Evolutionary conservation across 1,140 invertebrate genomes (phyloP), one percentile per base, ranked within the genome.

Genomic region (Aphelinus atriplicis): DNA sequence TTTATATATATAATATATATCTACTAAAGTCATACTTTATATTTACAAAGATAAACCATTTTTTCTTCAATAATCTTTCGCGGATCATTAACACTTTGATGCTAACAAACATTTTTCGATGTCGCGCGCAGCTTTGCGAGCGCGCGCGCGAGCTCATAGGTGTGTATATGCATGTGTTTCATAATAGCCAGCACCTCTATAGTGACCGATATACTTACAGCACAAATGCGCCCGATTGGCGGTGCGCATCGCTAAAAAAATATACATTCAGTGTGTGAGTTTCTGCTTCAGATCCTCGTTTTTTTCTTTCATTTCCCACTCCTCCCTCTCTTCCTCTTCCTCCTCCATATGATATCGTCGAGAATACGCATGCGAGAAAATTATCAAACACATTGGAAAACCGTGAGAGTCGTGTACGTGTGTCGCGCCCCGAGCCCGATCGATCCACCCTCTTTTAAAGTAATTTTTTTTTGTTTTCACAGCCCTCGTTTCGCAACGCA

Each of bases 51-150:
- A 84, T 82, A 83, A 83, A 81, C 79, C 82, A 81, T 86, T 74
- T 83, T 72, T 73, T 81, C 4, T 78, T 86, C 78, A 82, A 85
- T 85, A 84, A 84, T 86, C 73, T 83, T 85, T 82, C 85, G 85
- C 80, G 80, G 84, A 84, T 84, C 80, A 85, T 77, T 86, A 87
- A 87, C 84, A 84, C 83, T 86, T 85, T 76, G 78, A 80, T 84
- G 84, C 84, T 87, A 85, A 87, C 86, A 86, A 87, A 87, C 84
- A 88, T 86, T 84, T 81, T 88, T 88, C 85, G 86, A 88, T 85
- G 85, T 85, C 84, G 79, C 85, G 82, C 83, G 80, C 84, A 78
- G 26, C 26, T 26, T 26, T 26, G 26, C 26, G 53, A 65, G 56
- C 58, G 56, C 60, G 63, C 50, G 43, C 58, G 63, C 71, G n/a